Evolutionary conservation across 1,140 invertebrate species (phyloP), one percentile per base, ranked within the genome.

Genomic region (Musca vetustissima): DNA sequence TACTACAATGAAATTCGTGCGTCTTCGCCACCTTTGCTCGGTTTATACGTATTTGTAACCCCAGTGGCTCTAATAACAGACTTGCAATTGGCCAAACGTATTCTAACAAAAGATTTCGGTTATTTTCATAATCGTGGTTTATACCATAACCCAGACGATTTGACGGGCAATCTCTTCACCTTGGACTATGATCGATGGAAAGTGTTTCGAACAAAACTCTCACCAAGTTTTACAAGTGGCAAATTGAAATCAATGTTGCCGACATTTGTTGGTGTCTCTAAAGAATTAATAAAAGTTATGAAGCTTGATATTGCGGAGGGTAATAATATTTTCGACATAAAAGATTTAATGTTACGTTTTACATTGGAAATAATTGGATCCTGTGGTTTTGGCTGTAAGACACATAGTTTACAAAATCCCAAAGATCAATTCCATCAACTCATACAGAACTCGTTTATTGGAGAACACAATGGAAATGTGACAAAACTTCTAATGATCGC

Each of bases 291-390:
- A 48, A 15, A 59, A 2, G 48, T 25, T 19, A 66, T 79, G 19
- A 70, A 32, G 28, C 28, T 67, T 65, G 70, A 3, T 59, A 69
- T 64, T 1, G 66, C 74, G n/a, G 59, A 11, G 65, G 17, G n/a
- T 1, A 48, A 47, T 14, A 24, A 14, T 7, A 2, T 67, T 74
- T 52, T 88, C 0, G 85, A 88, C 72, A 82, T 88, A 25, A 85
- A 87, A 15, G 86, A 90, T 25, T 72, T 88, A 2, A 84, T 87
- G 55, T 85, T 85, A 1, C 84, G 85, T 64, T 90, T 85, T 71
- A 86, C 87, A 0, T 89, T 88, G 48, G 89, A 90, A 76, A 80
- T 86, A 1, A 86, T 87, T 32, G 85, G 85, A 0, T 83, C 78
- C 9, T 83, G 83, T 68, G 86, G 83, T 17, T 87, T 86, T 59